phyloP scores from a whole-genome alignment of 2,888 invertebrate species.

The Meiosimyza platycephala region DNA sequence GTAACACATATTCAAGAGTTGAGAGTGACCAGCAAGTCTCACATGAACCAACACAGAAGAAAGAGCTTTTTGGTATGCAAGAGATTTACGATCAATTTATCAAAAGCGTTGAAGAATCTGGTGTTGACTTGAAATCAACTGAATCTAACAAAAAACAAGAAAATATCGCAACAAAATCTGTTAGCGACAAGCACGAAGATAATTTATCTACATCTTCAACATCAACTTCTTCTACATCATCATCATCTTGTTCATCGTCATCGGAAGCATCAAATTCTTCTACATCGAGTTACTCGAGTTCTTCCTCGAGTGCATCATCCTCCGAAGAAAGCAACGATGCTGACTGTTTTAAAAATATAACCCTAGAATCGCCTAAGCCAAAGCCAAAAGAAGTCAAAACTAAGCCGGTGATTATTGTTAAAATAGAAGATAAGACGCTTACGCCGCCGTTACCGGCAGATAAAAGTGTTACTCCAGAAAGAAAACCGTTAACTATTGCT shows the following conservation, averaged over 20 bases:
- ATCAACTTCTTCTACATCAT: constrained; percentile 50
- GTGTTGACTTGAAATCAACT: constrained; percentile 46
- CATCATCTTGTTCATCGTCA: constrained; percentile 49
- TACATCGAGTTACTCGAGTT: constrained; percentile 46
- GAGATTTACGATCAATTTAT: constrained; percentile 64
- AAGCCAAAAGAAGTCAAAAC: constrained; percentile 16
- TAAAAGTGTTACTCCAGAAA: not conserved
- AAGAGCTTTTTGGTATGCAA: constrained; percentile 57
- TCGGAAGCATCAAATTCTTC: constrained; percentile 49
- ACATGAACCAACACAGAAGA: not conserved
- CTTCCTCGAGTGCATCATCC: constrained; percentile 44
- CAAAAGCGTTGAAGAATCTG: constrained; percentile 61
- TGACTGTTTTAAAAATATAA: constrained; percentile 41
- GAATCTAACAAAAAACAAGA: constrained; percentile 19
- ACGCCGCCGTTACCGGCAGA: constrained; percentile 13
- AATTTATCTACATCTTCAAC: constrained; percentile 48
- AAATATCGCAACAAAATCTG: not conserved
- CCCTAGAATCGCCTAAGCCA: constrained; percentile 34
- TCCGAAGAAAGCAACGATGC: constrained; percentile 49
- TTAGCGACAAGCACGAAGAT: constrained; percentile 26
- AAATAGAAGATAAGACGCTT: not conserved
- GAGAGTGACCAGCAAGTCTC: no score
- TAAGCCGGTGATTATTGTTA: not conserved
- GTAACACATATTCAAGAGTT: no score
- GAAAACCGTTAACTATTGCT: not conserved